Evolutionary conservation across 2,888 invertebrate genomes (phyloP), one percentile per base, ranked within the genome.

Genomic region (Epistrophe grossulariae): DNA sequence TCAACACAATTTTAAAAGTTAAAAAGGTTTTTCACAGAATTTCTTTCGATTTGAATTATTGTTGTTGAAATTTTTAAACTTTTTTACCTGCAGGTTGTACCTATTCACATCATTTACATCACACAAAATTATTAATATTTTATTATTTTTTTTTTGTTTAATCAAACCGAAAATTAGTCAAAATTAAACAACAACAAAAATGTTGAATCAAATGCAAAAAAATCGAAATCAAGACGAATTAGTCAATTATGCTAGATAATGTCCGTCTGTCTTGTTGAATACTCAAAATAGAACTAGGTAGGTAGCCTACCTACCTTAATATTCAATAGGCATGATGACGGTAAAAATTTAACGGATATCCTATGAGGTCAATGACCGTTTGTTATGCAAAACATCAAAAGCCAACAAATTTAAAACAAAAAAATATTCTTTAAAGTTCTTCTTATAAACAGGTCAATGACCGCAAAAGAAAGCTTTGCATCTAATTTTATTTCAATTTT

Each of bases 211-310:
- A 45, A 62, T 28, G 7, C 24, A 31, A 24, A 24, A 43, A 55
- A 79, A 48, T 35, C 35, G 35, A 66, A 83, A 78, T 60, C 72
- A 50, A 68, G 74, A 84, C 73, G 66, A 66, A 55, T 59, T 55
- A 62, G 74, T 81, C 85, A 73, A 74, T 85, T 85, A 85, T 85
- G 43, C 70, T 71, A 74, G 81, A 85, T 85, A 85, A 85, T 79
- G 24, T 76, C 83, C 79, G 87, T 83, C 87, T 79, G 87, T 59
- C 87, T 72, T 76, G 83, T 83, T 79, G 60, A 66, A 76, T 79
- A 72, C 71, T 83, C 74, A 55, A 48, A 83, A 66, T 59, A 55
- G 66, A 66, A 87, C 87, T 87, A 79, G n/a, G n/a, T n/a, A n/a
- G n/a, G n/a, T n/a, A n/a, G n/a, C n/a, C n/a, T n/a, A n/a, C n/a